Base-by-base conservation (phyloP, 2,888 invertebrate species). In the Habroteleia sp. region DNA sequence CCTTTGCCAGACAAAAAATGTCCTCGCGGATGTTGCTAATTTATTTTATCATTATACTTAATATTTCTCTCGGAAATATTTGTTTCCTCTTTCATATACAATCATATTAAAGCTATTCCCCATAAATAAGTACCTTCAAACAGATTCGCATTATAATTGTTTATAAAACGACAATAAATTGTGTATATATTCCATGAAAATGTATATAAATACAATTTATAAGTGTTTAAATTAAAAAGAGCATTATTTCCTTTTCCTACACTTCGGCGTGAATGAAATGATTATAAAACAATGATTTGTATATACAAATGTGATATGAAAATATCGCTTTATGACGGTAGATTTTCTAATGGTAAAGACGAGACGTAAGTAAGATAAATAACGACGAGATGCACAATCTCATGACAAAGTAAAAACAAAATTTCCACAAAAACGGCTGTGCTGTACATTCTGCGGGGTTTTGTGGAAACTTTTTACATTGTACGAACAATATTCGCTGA, bases 241-340 rank as follows among this genome's bases (percentile, higher is more conserved):
- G 44, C 16, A 20, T 60, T 3, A 37, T 62, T 62, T n/a, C 20
- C 20, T 46, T 56, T 58, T 14, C 41, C 39, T 54, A 39, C 13
- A 46, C 31, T 29, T 42, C 31, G 14, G 27, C 11, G 27, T 54
- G 54, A 62, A 62, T 71, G 54, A 71, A 71, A 71, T 56, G 71
- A 54, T 56, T 62, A 62, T 16, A 52, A 60, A 52, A 69, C 35
- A 20, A 69, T 68, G 69, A 39, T 41, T 69, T 10, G 11, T 71
- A 60, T 71, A 27, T 63, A 75, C 74, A 75, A 60, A 69, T 69
- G 74, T 60, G 5, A 41, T 11, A 68, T 75, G 75, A 66, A 75
- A 60, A 37, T 6, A 7, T 74, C 39, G 35, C 42, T 58, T 56
- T 41, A 52, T 16, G 54, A 56, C 56, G 33, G 46, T 41, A 58